Conservation (phyloP, 2,888 invertebrate genomes). For the Tetheella fluctuosa region DNA sequence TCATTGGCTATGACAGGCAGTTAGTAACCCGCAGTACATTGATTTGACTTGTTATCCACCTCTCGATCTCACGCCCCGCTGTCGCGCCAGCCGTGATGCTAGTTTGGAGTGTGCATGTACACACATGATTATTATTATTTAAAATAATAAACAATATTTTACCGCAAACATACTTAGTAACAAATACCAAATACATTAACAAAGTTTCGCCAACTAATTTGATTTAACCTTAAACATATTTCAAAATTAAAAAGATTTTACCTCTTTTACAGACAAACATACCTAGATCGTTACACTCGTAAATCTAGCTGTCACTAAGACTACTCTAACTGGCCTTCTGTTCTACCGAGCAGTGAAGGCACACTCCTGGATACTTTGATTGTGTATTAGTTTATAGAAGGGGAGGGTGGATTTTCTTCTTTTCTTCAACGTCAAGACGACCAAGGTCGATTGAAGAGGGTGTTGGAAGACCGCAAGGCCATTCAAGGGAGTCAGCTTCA, state of each 20-base stretch:
- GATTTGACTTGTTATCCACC: too few species aligned
- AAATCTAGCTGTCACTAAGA: slow-evolving; percentile 1
- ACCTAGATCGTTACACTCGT: neutral
- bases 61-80: too few species aligned
- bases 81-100: too few species aligned
- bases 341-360: slow-evolving; percentile 49
- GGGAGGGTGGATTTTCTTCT: slow-evolving; percentile 86
- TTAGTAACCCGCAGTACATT: too few species aligned
- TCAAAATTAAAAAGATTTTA: neutral
- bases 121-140: too few species aligned
- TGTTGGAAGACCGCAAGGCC: slow-evolving; percentile 90
- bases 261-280: neutral
- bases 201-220: too few species aligned
- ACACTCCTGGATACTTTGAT: slow-evolving; percentile 38
- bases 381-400: slow-evolving; percentile 54
- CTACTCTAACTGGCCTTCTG: slow-evolving; percentile 18
- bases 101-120: too few species aligned
- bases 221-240: too few species aligned
- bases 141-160: too few species aligned
- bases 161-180: too few species aligned
- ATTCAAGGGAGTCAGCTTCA: slow-evolving; percentile 87
- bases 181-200: too few species aligned
- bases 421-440: slow-evolving; percentile 85
- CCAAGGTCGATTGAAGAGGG: slow-evolving; percentile 88
- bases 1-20: too few species aligned